Base-by-base conservation (phyloP, 2,113 vertebrate species). In the Symphodus melops region DNA sequence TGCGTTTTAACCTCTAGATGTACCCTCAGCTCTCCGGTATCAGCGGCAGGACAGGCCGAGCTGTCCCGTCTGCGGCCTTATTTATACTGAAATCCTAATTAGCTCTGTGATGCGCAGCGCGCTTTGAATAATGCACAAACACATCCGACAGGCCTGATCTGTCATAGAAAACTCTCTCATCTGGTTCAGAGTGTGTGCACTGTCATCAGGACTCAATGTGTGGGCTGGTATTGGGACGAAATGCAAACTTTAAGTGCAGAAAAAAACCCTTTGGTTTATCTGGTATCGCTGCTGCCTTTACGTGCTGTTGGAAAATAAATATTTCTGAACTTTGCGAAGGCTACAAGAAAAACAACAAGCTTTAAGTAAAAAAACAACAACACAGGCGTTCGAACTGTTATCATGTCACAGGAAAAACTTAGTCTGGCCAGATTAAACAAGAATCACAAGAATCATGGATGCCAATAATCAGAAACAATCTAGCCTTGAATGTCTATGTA, bases 51-150 rank as follows among this genome's bases (percentile, higher is more conserved):
- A 76, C 73, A 51, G 63, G 67, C 66, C 42, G 64, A 68, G 74
- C 74, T 65, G 82, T 85, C 51, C 77, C 59, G 75, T 69, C 67
- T 65, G 75, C 70, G 86, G 88, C 82, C 86, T 85, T 72, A 79
- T 82, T 79, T 86, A 83, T 81, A 72, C 65, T 36, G 41, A 76
- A 52, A 75, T 74, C 74, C 71, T 54, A 73, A 86, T 81, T 9
- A 74, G 79, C 71, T 78, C 6, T 10, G 52, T 49, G 77, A 79
- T 68, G 85, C 85, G 83, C 83, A 68, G 71, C 64, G 67, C 59
- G 66, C 52, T 65, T 4, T 72, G 48, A 75, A 61, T 72, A 41
- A 69, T n/a, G 57, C 73, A 58, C 51, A 10, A 20, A 41, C 17
- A 67, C 46, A 20, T 11, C 8, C 58, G 54, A 52, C 52, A 20